Base-by-base conservation (phyloP, 2,888 invertebrate genomes). In the Prenolepis imparis region DNA sequence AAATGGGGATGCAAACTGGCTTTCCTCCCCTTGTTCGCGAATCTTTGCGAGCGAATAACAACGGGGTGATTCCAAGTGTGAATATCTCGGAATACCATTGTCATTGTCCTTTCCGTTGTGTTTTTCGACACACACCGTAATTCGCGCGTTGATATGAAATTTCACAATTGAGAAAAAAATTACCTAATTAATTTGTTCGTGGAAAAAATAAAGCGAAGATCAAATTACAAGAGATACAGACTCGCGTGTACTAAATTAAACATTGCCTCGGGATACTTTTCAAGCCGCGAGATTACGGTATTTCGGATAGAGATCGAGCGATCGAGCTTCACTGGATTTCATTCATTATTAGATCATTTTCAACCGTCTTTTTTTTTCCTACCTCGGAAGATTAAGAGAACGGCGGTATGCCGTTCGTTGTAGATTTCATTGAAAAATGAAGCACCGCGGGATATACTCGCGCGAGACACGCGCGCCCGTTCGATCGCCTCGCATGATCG, bases 401-500 rank as follows among this genome's bases (percentile, higher is more conserved):
- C 57, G 67, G 44, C 28, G 28, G 1, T n/a, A n/a, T 24, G 57
- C 41, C 9, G 41, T 57, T 52, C 74, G 74, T 39, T 75, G 72
- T 68, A 70, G 77, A 87, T 73, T 80, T 87, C 82, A 87, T 89
- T 89, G 82, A 83, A 87, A 83, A 83, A 87, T 80, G 74, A 85
- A 82, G 75, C 82, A 21, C 66, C 39, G 59, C 55, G 63, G 85
- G 84, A 84, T 80, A 89, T 80, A 84, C 68, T 82, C 59, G 74
- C 66, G 52, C 81, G 80, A 67, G 82, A 83, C 84, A 88, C 82
- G 85, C 88, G 85, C 82, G 52, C 84, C 68, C 66, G 83, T 86
- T 86, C 88, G 86, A 88, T 90, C 66, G 84, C 83, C 87, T 90
- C 84, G 90, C 90, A 86, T 90, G 90, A 75, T 83, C 82, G 70